phyloP scores from a whole-genome alignment of 2,113 vertebrate species.

The Arizona elegans region DNA sequence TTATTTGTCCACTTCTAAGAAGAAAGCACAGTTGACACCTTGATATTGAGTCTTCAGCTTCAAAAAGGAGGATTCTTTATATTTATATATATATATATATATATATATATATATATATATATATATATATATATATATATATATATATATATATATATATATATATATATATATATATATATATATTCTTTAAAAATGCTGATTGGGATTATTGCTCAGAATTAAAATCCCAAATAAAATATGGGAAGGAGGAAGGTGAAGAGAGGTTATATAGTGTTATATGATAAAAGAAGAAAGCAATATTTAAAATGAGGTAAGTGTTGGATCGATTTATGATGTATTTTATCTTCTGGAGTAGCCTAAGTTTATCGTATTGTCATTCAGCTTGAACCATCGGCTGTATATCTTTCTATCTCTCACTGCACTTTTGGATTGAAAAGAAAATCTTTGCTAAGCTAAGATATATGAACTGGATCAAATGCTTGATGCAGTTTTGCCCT shows the following conservation, averaged over 20 bases:
- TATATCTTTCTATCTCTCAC: constrained; percentile 76
- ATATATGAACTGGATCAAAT: constrained; percentile 75
- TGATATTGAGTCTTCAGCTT: constrained; percentile 33
- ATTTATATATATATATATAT: constrained; percentile 76
- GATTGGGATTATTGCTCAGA: constrained; percentile 73
- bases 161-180: constrained; percentile 77
- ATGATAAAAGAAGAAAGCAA: constrained; percentile 86
- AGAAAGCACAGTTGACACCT: neutral
- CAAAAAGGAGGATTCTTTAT: constrained; percentile 34
- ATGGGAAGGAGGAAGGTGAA: constrained; percentile 74
- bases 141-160: constrained; percentile 75
- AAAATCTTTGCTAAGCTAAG: constrained; percentile 68
- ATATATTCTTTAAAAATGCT: constrained; percentile 73
- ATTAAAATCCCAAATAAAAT: constrained; percentile 81
- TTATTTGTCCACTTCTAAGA: constrained; percentile 7
- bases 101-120: constrained; percentile 76
- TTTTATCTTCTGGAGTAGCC: constrained; percentile 75
- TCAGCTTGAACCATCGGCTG: constrained; percentile 73
- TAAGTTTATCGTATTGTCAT: constrained; percentile 78
- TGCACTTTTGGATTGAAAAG: constrained; percentile 72
- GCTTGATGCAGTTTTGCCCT: constrained; percentile 67
- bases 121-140: constrained; percentile 76
- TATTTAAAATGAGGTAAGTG: constrained; percentile 86
- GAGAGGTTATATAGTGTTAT: constrained; percentile 82
- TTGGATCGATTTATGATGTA: constrained; percentile 83